phyloP scores from a whole-genome alignment of 2,888 invertebrate genomes.

The Erebia ligea region DNA sequence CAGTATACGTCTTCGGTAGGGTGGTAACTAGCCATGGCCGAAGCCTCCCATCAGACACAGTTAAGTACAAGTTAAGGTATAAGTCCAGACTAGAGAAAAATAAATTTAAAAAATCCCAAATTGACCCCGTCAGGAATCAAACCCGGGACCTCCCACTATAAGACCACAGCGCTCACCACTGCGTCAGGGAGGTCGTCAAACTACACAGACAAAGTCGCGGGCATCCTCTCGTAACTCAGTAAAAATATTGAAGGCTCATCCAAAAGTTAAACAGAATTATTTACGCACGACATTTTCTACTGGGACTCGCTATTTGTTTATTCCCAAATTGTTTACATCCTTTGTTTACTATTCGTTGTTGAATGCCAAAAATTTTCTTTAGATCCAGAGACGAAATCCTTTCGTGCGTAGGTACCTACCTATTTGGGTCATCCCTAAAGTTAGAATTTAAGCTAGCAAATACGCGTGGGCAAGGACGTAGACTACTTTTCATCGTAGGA shows the following conservation, averaged over 20 bases:
- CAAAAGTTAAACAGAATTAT: constrained; percentile 37
- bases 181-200: no score
- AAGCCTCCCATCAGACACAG: no score
- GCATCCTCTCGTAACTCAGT: constrained; percentile 8
- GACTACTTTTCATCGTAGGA: no score
- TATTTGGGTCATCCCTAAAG: constrained; percentile 15
- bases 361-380: constrained; percentile 14
- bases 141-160: no score
- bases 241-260: constrained; percentile 36
- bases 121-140: no score
- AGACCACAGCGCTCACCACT: no score
- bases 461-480: neutral
- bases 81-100: no score
- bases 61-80: no score
- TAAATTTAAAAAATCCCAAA: no score
- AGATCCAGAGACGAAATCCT: constrained; percentile 14
- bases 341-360: constrained; percentile 10
- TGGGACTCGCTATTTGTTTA: constrained; percentile 26
- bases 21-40: no score
- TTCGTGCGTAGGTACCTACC: neutral
- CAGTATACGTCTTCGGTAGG: no score
- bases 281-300: constrained; percentile 30
- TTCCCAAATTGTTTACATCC: constrained; percentile 21
- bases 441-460: neutral
- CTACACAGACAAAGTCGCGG: no score